These are phyloP conservation scores for Tetragonula carbonaria DNA, from an alignment of 2,888 invertebrate genomes.

Conservation along the genomic window DNA sequence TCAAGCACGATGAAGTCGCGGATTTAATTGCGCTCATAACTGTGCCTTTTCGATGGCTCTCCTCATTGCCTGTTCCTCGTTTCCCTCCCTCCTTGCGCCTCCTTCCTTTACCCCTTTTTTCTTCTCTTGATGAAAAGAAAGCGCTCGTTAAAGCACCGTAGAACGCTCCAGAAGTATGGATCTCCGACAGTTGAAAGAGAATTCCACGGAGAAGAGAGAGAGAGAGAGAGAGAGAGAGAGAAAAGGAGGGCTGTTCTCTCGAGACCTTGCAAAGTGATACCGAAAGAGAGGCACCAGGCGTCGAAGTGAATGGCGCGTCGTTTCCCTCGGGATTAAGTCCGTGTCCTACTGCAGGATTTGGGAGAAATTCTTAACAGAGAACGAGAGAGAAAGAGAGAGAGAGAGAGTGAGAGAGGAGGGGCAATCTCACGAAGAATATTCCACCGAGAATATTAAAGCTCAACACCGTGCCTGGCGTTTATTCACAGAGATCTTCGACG, in stretches of 20 bases:
- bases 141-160: constrained; percentile 55
- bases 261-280: constrained; percentile 42
- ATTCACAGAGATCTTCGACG: constrained; percentile 33
- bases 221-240: no score
- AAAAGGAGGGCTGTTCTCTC: constrained; percentile 14
- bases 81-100: no score
- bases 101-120: background rate
- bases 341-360: constrained; percentile 53
- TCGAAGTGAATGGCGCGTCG: constrained; percentile 51
- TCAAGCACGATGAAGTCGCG: constrained; percentile 22
- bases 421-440: constrained; percentile 20
- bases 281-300: constrained; percentile 49
- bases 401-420: no score
- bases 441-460: constrained; percentile 49
- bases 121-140: constrained; percentile 39
- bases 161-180: constrained; percentile 31
- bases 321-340: constrained; percentile 60
- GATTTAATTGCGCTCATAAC: constrained; percentile 47
- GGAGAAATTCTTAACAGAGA: constrained; percentile 18
- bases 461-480: constrained; percentile 6
- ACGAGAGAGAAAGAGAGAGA: background rate
- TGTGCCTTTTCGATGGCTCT: constrained; percentile 37
- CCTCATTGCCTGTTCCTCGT: constrained; percentile 13
- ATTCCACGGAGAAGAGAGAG: constrained; percentile 12
- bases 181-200: constrained; percentile 37